phyloP scores from a whole-genome alignment of 2,113 vertebrate species.

The Psephotus haematonotus region DNA sequence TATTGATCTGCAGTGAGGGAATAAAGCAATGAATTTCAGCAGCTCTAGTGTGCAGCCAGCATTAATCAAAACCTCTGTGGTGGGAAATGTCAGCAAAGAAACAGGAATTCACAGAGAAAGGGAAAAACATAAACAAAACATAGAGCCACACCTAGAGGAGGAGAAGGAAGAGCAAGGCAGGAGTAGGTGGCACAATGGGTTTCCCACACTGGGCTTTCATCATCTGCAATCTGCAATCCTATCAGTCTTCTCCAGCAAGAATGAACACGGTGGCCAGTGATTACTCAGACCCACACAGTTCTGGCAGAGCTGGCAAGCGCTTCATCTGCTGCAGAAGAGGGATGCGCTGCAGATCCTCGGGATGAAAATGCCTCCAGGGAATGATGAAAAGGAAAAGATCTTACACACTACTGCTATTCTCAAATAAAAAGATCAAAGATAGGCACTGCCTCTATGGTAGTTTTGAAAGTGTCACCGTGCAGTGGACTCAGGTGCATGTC shows the following conservation, averaged over 20 bases:
- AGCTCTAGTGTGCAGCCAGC: slow-evolving; percentile 32
- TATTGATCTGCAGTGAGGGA: slow-evolving; percentile 66
- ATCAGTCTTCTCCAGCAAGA: not conserved
- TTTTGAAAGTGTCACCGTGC: not conserved
- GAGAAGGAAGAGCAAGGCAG: not conserved
- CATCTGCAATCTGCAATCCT: not conserved
- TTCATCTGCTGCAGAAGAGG: not conserved
- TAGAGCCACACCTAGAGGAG: slow-evolving; percentile 7
- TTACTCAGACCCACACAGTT: not conserved
- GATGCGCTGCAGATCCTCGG: not conserved
- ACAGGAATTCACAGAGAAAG: slow-evolving; percentile 11
- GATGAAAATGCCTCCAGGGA: not conserved
- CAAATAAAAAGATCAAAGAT: not conserved
- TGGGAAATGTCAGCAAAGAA: slow-evolving; percentile 54
- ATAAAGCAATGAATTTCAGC: slow-evolving; percentile 66
- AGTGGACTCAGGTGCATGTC: not conserved
- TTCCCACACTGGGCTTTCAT: not conserved
- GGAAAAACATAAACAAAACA: not conserved
- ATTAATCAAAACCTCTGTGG: slow-evolving; percentile 58
- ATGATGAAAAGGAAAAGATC: not conserved
- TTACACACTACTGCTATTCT: not conserved
- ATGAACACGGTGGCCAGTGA: not conserved
- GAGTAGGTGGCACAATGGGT: slow-evolving; percentile 37
- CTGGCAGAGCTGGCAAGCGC: not conserved
- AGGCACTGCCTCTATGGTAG: not conserved